Evolutionary conservation across 2,113 vertebrate species (phyloP), one percentile per base, ranked within the genome.

Genomic region (Crypturellus undulatus): DNA sequence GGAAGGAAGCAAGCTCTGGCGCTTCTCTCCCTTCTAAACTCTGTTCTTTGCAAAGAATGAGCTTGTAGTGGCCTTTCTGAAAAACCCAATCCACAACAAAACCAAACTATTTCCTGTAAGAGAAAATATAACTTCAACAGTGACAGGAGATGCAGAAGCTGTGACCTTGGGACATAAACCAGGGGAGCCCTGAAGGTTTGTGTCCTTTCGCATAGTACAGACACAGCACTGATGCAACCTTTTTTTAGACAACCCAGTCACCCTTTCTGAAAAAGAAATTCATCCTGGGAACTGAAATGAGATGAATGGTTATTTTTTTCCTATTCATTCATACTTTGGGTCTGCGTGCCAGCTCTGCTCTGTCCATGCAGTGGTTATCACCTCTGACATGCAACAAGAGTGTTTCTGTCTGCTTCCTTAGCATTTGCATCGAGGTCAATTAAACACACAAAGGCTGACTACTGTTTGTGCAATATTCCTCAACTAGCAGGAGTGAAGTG

Each of bases 391-490:
- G 30, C 24, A 64, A 62, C 72, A 88, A 62, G 58, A 72, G 32
- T 34, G 16, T 84, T 95, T 96, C 72, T 93, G 43, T 62, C 76
- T 58, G 30, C 19, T 84, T 93, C 72, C 28, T 63, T 92, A 69
- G 77, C 85, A 88, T 91, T 88, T 96, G 80, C 43, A 80, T 54
- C 87, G 86, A 92, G 93, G 85, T 95, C 90, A 96, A 88, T 94
- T 88, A 94, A 95, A 93, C 79, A 93, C 68, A 68, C 76, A 71
- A 73, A 78, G 79, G 4, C 38, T 93, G 72, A 26, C 32, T 38
- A 40, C n/a, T 94, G 71, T 92, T 88, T 95, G 85, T 91, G 73
- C n/a, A 89, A 79, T 38, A 86, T 92, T 90, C 80, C 69, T 92
- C 70, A 79, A 49, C 60, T 47, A 86, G 56, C 42, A 83, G 59